Evolutionary conservation across 2,888 invertebrate species (phyloP), one percentile per base, ranked within the genome.

Genomic region (Lucinisca nassula): DNA sequence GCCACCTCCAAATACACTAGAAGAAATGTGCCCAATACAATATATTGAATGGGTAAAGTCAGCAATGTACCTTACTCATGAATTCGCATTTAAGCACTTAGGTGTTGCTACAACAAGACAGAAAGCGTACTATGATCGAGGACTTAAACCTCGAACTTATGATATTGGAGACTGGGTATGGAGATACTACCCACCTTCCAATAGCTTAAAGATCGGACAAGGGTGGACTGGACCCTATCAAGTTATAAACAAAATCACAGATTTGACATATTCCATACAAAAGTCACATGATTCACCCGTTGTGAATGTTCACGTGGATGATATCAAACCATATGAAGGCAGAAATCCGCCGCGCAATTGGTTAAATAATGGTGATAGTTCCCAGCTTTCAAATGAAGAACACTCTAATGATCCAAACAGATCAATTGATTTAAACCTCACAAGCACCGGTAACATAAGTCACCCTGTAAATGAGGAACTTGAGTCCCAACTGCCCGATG

Each of bases 21-120:
- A n/a, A n/a, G n/a, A n/a, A n/a, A n/a, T n/a, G n/a, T 72, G 72
- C 37, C 72, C 8, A 72, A 72, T 72, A n/a, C 38, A 72, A 24
- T 72, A 72, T 24, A 72, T 72, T n/a, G 38, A 72, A 27, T 72
- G 72, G 72, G 3, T 72, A 14, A 72, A 10, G 37, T n/a, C 14
- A 6, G 35, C 40, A 2, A 24, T 72, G 24, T 12, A 72, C 35
- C 14, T n/a, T 4, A 72, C 72, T 10, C 37, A 72, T 38, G 72
- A 72, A n/a, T 72, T 72, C 24, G 37, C 37, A 72, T 72, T 37
- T 30, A 37, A 72, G 37, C 14, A 72, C 21, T 40, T 72, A 38
- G 72, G 24, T 3, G 24, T n/a, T 4, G 72, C 72, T n/a, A 24
- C 72, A 37, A 37, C 14, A 21, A 4, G 4, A 37, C 72, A 72